Evolutionary conservation across 2,113 vertebrate genomes (phyloP), one percentile per base, ranked within the genome.

Genomic region (Conger conger): DNA sequence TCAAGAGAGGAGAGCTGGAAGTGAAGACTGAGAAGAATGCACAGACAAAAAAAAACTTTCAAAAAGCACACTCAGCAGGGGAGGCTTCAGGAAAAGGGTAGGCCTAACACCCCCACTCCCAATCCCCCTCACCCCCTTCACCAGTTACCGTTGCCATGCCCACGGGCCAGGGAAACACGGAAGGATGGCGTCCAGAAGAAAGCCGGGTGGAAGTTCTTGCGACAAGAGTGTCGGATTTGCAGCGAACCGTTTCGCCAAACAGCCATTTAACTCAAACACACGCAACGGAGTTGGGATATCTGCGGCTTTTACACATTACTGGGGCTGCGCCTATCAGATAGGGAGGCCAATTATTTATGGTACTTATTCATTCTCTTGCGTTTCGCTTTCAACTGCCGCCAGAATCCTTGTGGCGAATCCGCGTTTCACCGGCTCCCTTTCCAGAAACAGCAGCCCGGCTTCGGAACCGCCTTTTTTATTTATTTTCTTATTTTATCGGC

Each of bases 301-400:
- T 73, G 35, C 4, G 33, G 30, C 87, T 88, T 88, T 88, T 85
- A 88, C 86, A 85, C 84, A 76, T 53, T 42, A 33, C 78, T 77
- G 87, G 87, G 84, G 54, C 16, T 20, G 18, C 0, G 84, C 86
- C 85, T 83, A 87, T 89, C 89, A 88, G 88, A 89, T 84, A 37
- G 85, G 18, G 78, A 45, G 35, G 54, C 82, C 54, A 84, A 88
- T 90, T 89, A 89, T 89, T 87, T 89, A 86, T 87, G 76, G 84
- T 82, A 83, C 86, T 83, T 79, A 79, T 73, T 82, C 82, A n/a
- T 33, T 86, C 68, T 36, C 36, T 60, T 30, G 38, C 83, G 50
- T 83, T 53, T 86, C 57, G 63, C 88, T 90, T 86, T 86, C 83
- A 89, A 87, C 82, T 68, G 76, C 45, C 82, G 87, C 87, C 88